These are phyloP conservation scores for Coluber constrictor DNA, from an alignment of 2,797 vertebrate species.

Conservation along the genomic window DNA sequence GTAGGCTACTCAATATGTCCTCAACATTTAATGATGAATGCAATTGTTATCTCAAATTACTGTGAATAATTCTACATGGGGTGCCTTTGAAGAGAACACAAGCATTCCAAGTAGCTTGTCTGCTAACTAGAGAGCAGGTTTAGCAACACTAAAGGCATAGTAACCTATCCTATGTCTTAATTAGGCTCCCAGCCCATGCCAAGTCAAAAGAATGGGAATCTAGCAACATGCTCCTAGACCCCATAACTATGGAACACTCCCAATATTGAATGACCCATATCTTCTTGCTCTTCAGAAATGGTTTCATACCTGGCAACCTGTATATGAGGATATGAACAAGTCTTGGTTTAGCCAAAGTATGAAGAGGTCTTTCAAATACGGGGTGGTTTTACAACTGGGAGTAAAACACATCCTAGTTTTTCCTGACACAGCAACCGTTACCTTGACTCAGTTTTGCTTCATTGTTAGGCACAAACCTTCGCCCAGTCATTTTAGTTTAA, in stretches of 20 bases:
- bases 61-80: not conserved
- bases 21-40: not conserved
- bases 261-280: not conserved
- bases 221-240: not conserved
- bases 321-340: not conserved
- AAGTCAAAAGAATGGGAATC: not conserved
- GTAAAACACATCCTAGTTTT: slow-evolving; percentile 31
- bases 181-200: not conserved
- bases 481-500: slow-evolving; percentile 37
- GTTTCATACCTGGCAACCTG: not conserved
- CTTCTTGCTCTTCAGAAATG: not conserved
- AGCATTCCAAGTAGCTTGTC: not conserved
- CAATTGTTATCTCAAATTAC: not conserved
- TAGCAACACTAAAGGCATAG: not conserved
- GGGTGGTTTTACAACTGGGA: not conserved
- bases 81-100: not conserved
- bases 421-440: slow-evolving; percentile 16
- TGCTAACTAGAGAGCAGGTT: not conserved
- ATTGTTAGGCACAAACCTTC: slow-evolving; percentile 33
- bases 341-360: not conserved
- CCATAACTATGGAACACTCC: not conserved
- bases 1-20: not conserved
- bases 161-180: not conserved
- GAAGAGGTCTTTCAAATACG: not conserved
- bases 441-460: slow-evolving; percentile 38